Evolutionary conservation across 2,888 invertebrate genomes (phyloP), one percentile per base, ranked within the genome.

Genomic region (Julus scanicus): DNA sequence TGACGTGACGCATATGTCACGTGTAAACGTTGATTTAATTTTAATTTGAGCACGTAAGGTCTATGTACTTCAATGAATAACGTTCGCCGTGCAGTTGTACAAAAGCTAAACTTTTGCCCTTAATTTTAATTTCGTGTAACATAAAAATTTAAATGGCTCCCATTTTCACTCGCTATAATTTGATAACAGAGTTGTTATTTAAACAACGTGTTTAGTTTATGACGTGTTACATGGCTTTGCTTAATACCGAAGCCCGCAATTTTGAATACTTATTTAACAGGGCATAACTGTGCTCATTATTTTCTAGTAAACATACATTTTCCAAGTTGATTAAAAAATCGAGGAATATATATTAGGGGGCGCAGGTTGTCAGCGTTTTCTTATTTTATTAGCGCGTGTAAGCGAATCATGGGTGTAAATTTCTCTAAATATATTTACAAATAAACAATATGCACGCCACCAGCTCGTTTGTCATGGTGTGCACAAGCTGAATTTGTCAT

Each of bases 31-130:
- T 57, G n/a, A 57, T 57, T 57, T 57, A 5, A 29, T 71, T 20
- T 71, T 71, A 71, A 71, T 71, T 71, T 71, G 57, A 71, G 20
- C 63, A 71, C 63, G 20, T 71, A 29, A 71, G 63, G 29, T 71
- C 63, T 9, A 57, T 57, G 17, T 11, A 53, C 20, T 29, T 5
- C 20, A 71, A 71, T 63, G 29, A 20, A 71, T 29, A 71, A 20
- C 0, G 20, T 20, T 71, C 63, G 20, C 20, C 63, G 5, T 71
- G 20, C 6, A 9, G 20, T 44, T 8, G 5, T 44, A 44, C 44
- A 44, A 44, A 44, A 8, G 3, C n/a, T 71, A 29, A 71, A 20
- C 63, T n/a, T 71, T 71, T 29, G 63, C 63, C 20, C 8, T 71
- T 17, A 71, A 20, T 17, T 17, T 17, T 20, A 20, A 15, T 53